A percentile compares a stretch with the other conserved stretches of the same genome.
Evolutionary conservation across 2,888 invertebrate genomes (phyloP).

Genomic region (Malachius bipustulatus): DNA sequence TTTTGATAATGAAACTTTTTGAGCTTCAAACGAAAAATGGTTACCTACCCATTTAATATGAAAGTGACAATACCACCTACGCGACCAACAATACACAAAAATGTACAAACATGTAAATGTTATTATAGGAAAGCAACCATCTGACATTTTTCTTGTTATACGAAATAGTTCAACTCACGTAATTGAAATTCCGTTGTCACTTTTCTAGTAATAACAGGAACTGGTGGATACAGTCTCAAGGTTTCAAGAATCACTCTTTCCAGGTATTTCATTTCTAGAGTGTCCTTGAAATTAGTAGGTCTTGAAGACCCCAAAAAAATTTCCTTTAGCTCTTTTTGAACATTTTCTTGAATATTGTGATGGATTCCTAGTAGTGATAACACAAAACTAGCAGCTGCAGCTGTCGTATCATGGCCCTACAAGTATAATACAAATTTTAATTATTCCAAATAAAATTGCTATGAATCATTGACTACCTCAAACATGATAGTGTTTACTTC

Average conservation of each 20-base stretch:
- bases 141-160: too few relatives aligned
- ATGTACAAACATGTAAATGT: too few relatives aligned
- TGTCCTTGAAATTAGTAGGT: constrained; percentile 67
- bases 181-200: constrained; percentile 48
- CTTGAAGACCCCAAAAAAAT: constrained; percentile 68
- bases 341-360: constrained; percentile 60
- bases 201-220: constrained; percentile 64
- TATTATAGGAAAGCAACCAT: too few relatives aligned
- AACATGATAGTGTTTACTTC: constrained; percentile 82
- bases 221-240: constrained; percentile 66
- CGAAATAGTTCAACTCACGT: constrained; percentile 7
- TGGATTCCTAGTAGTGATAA: constrained; percentile 66
- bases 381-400: constrained; percentile 70
- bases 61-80: too few relatives aligned
- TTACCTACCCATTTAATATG: too few relatives aligned
- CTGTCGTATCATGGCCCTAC: constrained; percentile 73
- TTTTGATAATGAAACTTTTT: too few relatives aligned
- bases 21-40: too few relatives aligned
- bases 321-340: constrained; percentile 58
- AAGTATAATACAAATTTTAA: too few relatives aligned
- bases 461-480: too few relatives aligned
- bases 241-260: constrained; percentile 74
- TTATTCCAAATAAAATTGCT: too few relatives aligned
- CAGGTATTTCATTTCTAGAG: constrained; percentile 74
- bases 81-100: too few relatives aligned